These are phyloP conservation scores for Heliconius cydno DNA, from an alignment of 2,888 invertebrate species.

Conservation along the genomic window DNA sequence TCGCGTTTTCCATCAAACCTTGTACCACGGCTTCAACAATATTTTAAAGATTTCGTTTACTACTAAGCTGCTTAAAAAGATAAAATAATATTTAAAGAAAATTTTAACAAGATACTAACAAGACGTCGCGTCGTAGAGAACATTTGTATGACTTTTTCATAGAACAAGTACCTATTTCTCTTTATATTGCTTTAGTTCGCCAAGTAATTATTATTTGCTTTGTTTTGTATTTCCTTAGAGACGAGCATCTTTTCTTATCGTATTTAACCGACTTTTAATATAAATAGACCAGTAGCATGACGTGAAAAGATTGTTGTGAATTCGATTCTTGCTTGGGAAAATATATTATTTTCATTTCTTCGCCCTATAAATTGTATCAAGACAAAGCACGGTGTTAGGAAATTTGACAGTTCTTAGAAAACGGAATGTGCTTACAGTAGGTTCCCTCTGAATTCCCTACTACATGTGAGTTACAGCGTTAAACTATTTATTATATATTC, in stretches of 20 bases:
- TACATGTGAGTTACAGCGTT: too few relatives aligned
- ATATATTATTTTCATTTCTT: too few relatives aligned
- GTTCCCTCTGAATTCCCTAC: too few relatives aligned
- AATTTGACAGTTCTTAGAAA: too few relatives aligned
- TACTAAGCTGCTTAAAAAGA: not conserved
- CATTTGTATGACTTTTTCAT: constrained; percentile 44
- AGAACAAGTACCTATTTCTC: constrained; percentile 22
- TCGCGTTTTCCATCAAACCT: not conserved
- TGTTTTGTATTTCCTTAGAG: constrained; percentile 29
- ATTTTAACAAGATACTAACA: not conserved
- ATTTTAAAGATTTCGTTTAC: not conserved
- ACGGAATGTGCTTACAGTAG: too few relatives aligned
- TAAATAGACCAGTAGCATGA: not conserved
- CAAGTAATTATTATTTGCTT: constrained; percentile 36
- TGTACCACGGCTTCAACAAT: not conserved
- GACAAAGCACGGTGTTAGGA: too few relatives aligned
- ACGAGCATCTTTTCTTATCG: not conserved
- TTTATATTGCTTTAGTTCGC: constrained; percentile 37
- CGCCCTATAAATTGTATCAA: too few relatives aligned
- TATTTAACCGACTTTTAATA: not conserved
- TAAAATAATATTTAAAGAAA: not conserved
- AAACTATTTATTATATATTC: too few relatives aligned
- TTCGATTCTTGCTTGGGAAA: too few relatives aligned
- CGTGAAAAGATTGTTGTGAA: too few relatives aligned
- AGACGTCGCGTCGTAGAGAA: not conserved